Conservation (phyloP, 2,888 invertebrate species). For the Nomada goodeniana region DNA sequence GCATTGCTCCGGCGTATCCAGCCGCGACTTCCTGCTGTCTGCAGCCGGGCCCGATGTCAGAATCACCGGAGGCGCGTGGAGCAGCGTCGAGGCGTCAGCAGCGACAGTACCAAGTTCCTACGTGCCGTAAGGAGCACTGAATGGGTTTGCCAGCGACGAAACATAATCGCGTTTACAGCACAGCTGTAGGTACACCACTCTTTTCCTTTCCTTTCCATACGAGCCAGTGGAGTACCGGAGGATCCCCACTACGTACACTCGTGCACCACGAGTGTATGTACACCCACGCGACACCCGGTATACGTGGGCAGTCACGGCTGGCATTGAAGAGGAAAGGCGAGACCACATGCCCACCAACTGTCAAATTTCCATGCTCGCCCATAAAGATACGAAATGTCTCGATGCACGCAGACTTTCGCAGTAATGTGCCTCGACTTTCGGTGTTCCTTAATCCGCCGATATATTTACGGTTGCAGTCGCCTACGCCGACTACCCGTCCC, state of each 20-base stretch:
- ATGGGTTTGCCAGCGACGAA: constrained; percentile 75
- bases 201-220: constrained; percentile 76
- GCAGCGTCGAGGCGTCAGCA: constrained; percentile 34
- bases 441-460: not conserved
- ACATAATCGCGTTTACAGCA: constrained; percentile 77
- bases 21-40: constrained; percentile 1
- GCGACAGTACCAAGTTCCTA: constrained; percentile 63
- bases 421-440: not conserved
- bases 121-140: constrained; percentile 79
- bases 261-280: constrained; percentile 55
- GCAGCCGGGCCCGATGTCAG: not conserved
- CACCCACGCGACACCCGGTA: constrained; percentile 72
- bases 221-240: constrained; percentile 59
- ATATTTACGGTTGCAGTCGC: not conserved
- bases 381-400: constrained; percentile 19
- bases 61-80: constrained; percentile 30
- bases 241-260: constrained; percentile 61
- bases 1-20: not conserved
- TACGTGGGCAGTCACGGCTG: constrained; percentile 60
- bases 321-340: constrained; percentile 49
- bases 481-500: not conserved
- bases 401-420: not conserved
- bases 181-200: constrained; percentile 76
- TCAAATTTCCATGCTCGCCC: constrained; percentile 41
- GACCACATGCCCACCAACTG: constrained; percentile 48